phyloP scores from a whole-genome alignment of 2,888 invertebrate genomes.

The Macrosiphum euphorbiae region DNA sequence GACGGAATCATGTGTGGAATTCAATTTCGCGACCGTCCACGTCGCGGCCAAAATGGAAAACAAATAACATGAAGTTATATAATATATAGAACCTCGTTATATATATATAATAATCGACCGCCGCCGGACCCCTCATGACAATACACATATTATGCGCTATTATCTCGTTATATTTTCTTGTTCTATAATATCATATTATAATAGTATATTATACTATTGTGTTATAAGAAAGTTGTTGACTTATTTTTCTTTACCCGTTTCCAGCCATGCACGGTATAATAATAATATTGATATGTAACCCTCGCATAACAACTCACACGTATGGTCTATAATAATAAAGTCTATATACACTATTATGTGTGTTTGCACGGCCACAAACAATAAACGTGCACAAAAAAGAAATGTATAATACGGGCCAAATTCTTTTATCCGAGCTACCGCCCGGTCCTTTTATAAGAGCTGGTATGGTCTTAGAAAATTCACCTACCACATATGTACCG shows the following conservation, averaged over 20 bases:
- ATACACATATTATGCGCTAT: neutral
- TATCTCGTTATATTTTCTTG: neutral
- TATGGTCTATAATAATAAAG: neutral
- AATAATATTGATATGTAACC: neutral
- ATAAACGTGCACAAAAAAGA: neutral
- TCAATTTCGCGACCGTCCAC: conserved; percentile 53
- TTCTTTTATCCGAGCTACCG: neutral
- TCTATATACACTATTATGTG: neutral
- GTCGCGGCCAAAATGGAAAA: neutral
- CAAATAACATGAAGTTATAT: neutral
- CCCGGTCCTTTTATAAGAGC: neutral
- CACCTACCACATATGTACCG: neutral
- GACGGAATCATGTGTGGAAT: conserved; percentile 14
- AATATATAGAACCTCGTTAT: neutral
- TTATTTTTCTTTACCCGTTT: neutral
- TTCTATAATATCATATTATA: neutral
- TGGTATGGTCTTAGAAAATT: neutral
- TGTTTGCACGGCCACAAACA: neutral
- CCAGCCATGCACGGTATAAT: neutral
- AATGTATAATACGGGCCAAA: neutral
- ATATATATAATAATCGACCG: neutral
- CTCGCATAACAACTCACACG: neutral
- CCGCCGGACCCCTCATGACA: neutral
- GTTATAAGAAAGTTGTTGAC: neutral
- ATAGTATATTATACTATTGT: neutral